Evolutionary conservation across 2,888 invertebrate genomes (phyloP), one percentile per base, ranked within the genome.

Genomic region (Branchipolynoe longqiensis): DNA sequence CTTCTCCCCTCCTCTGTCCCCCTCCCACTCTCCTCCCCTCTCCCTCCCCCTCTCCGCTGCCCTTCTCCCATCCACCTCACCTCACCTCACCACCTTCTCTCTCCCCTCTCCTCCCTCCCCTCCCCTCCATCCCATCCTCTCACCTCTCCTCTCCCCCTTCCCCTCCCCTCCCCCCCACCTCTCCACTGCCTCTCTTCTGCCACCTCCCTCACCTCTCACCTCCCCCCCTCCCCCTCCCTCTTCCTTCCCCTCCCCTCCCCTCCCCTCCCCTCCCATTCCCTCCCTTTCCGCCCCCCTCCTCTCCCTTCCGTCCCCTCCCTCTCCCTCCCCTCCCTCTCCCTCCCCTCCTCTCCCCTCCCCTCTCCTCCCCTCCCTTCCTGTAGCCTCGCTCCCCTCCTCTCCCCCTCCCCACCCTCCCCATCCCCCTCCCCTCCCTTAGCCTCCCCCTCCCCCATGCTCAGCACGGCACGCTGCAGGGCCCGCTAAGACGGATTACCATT

Each of bases 401-500:
- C 62, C 62, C 62, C 62, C 31, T 62, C 31, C 25, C 2, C 3
- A 22, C n/a, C 56, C 18, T 12, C 2, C 6, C 18, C 18, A 3
- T 1, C 6, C 2, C 48, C 18, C 48, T 18, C 8, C 8, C 48
- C 48, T 12, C 8, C 8, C 8, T 18, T n/a, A n/a, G n/a, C n/a
- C n/a, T n/a, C n/a, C 8, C 8, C 8, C 48, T 8, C 18, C 48
- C 18, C 48, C 48, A 8, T 18, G 8, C 18, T 12, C 48, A 48
- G 8, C 8, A 8, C 8, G 22, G 4, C 58, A 6, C 1, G 69
- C 69, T 48, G 78, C 41, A 28, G 78, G 78, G 48, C 78, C 14
- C 0, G 25, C 28, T 78, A 78, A 82, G 82, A 82, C 56, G 56
- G 82, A 82, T 82, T 82, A 82, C 58, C 38, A 58, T 82, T 82